A percentile compares a stretch with the other conserved stretches of the same genome.
phyloP scores from a whole-genome alignment of 2,113 vertebrate species.

The Cebidichthys violaceus region DNA sequence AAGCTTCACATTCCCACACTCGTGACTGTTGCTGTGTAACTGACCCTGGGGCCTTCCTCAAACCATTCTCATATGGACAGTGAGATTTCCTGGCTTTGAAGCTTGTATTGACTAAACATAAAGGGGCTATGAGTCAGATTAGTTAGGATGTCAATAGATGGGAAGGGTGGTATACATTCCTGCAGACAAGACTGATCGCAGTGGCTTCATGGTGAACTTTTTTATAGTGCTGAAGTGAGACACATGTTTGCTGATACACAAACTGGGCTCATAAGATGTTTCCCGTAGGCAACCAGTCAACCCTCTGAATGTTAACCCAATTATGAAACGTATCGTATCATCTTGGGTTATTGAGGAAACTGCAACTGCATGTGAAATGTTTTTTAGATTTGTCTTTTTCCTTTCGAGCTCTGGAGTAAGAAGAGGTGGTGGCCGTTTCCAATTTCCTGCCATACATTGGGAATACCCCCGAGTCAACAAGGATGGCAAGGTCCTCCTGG shows the following conservation, averaged over 20 bases:
- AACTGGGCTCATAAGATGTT: not conserved
- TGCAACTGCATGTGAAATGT: not conserved
- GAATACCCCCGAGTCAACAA: not conserved
- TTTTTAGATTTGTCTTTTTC: not conserved
- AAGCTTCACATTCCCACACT: conserved; percentile 68
- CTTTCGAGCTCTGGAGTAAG: not conserved
- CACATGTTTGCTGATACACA: not conserved
- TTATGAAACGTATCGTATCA: conserved; percentile 3
- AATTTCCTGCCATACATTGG: not conserved
- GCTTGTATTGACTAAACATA: conserved; percentile 48
- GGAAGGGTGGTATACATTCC: not conserved
- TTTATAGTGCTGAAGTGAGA: not conserved
- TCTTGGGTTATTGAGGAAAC: conserved; percentile 1
- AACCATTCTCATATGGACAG: conserved; percentile 63
- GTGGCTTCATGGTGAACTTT: not conserved
- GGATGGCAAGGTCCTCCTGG: conserved; percentile 12
- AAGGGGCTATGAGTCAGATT: not conserved
- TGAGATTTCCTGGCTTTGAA: conserved; percentile 66
- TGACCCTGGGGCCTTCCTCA: conserved; percentile 59
- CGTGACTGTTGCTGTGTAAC: conserved; percentile 51
- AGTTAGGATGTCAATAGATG: conserved; percentile 1
- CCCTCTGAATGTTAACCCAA: conserved; percentile 4
- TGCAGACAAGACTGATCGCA: not conserved
- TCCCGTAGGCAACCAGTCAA: not conserved
- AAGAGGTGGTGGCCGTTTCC: not conserved